Conservation (phyloP, 2,113 vertebrate genomes). For the Hypomesus transpacificus region DNA sequence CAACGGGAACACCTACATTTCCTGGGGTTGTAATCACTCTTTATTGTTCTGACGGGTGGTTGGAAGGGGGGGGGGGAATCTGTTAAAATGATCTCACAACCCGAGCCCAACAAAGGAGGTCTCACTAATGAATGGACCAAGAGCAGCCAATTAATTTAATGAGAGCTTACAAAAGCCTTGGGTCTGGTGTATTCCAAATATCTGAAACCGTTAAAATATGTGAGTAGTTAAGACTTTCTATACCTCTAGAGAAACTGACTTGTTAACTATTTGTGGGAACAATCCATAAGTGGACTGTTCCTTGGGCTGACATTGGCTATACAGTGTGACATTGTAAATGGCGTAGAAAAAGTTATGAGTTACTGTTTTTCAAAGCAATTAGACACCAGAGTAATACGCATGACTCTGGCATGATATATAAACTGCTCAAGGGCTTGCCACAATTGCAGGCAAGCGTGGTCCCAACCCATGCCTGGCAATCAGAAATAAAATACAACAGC, state of each 20-base stretch:
- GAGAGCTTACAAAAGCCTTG: slow-evolving; percentile 47
- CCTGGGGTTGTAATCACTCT: slow-evolving; percentile 33
- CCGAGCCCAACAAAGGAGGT: slow-evolving; percentile 45
- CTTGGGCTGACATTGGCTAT: not conserved
- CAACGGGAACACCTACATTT: slow-evolving; percentile 32
- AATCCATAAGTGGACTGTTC: slow-evolving; percentile 13
- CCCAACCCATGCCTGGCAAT: no score
- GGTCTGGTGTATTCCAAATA: slow-evolving; percentile 50
- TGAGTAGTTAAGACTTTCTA: slow-evolving; percentile 28
- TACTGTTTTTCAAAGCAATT: no score
- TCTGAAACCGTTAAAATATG: slow-evolving; percentile 40
- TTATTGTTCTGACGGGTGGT: slow-evolving; percentile 47
- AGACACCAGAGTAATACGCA: no score
- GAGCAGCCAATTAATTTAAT: slow-evolving; percentile 62
- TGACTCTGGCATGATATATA: no score
- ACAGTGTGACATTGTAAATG: not conserved
- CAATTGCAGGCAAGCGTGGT: no score
- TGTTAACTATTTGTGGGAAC: slow-evolving; percentile 9
- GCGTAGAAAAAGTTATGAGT: not conserved
- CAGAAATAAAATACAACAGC: no score
- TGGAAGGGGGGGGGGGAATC: slow-evolving; percentile 31
- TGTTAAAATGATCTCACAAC: slow-evolving; percentile 48
- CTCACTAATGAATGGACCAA: slow-evolving; percentile 54
- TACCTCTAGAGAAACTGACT: slow-evolving; percentile 7
- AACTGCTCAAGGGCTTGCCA: no score